Evolutionary conservation across 2,113 vertebrate genomes (phyloP), one percentile per base, ranked within the genome.

Genomic region (Machaerirhynchus nigripectus): DNA sequence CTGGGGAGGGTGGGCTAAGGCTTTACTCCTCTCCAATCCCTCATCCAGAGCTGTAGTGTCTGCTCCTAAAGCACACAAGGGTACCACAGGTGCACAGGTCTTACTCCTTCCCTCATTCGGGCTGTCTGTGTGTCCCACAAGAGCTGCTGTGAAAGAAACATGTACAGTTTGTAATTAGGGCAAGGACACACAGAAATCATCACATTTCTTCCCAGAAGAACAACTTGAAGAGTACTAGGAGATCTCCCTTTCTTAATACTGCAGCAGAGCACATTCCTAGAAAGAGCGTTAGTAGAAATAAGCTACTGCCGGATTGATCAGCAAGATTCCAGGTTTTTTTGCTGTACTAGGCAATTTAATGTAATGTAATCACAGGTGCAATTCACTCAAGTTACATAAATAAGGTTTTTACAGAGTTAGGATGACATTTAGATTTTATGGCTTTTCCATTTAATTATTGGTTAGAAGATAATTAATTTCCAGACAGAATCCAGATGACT

Each of bases 81-180:
- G 7, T 33, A 9, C 30, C 21, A 24, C 2, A 5, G 14, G 2
- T 27, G 12, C 33, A 16, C 44, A 56, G 12, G 7, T 31, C 7
- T 35, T 33, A n/a, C 0, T 64, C 19, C 31, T 81, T 49, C 11
- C 13, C 16, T 55, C 42, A 37, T 22, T 65, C 0, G 0, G 13
- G 6, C 7, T 21, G 17, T n/a, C 42, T 81, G 2, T 24, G 20
- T 16, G 7, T 22, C 23, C 46, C 46, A 39, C 8, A 35, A 61
- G 13, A 49, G 1, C 16, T 35, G 7, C 2, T 69, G 42, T 15
- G 28, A 49, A 50, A 74, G 6, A 33, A 49, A 10, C 39, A 37
- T 12, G 4, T 26, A 9, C 4, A 50, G 10, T 8, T 67, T 52
- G 11, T 75, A 59, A 55, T 35, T n/a, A 67, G 11, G 8, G 6